Evolutionary conservation across 1,140 invertebrate species (phyloP), one percentile per base, ranked within the genome.

Genomic region (Dendrolimus kikuchii): DNA sequence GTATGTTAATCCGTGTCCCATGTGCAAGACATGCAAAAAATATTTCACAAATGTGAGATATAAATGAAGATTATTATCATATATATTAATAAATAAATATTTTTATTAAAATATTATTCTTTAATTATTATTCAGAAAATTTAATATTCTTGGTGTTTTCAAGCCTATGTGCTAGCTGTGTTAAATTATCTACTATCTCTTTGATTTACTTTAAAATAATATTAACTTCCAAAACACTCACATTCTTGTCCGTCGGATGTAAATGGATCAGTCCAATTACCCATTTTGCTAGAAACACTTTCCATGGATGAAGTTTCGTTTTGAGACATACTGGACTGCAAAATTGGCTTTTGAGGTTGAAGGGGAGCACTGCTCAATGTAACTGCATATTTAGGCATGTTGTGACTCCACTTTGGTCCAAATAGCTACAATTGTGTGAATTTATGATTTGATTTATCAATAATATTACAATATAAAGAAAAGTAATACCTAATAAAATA

Each of bases 351-450:
- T 42, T 93, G 88, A 0, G 94, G 94, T 71, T 95, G 92, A 6
- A 95, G 81, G 2, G 94, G 94, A 55, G 90, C 91, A 50, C 90
- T 90, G 58, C 92, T 91, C 46, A 95, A 84, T 81, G 94, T 95
- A 7, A 92, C 92, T 8, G 94, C 94, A 88, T 93, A 95, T 75
- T 92, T 90, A 43, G 94, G 94, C 88, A 94, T 91, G 42, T 90
- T 91, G 38, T 90, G 83, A 80, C 92, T 93, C 93, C 93, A 94
- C 60, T 93, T 91, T 40, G 93, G 91, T 23, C 93, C 93, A 88
- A 93, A 94, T 55, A 95, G 83, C 93, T 95, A 68, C 38, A 89
- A 80, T 53, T 3, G 7, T 54, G n/a, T 4, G 36, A 46, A 38
- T 46, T 58, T 46, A 10, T 23, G 23, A 23, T 3, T 23, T 23